phyloP scores from a whole-genome alignment of 2,888 invertebrate species.

The Dryadula phaetusa region DNA sequence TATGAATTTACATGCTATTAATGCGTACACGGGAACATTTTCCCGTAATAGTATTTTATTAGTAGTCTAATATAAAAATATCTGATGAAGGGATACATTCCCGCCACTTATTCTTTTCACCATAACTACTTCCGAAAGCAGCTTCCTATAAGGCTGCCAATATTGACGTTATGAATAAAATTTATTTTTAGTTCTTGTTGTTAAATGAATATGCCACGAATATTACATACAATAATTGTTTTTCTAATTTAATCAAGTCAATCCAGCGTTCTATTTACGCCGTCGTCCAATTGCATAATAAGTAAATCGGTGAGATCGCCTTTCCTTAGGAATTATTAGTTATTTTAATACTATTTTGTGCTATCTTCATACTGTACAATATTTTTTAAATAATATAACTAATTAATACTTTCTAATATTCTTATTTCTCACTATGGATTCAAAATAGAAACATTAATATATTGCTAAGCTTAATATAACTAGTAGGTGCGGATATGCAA shows the following conservation, averaged over 20 bases:
- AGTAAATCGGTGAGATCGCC: neutral
- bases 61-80: no score
- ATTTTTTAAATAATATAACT: no score
- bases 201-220: neutral
- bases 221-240: neutral
- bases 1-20: no score
- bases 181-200: neutral
- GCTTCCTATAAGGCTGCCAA: no score
- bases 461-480: neutral
- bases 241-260: constrained; percentile 1
- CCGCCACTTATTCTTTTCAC: no score
- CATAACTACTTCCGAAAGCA: no score
- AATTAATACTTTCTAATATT: no score
- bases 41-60: no score
- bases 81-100: no score
- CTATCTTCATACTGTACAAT: neutral
- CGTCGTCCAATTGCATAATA: constrained; percentile 8
- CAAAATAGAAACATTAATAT: neutral
- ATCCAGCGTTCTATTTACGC: constrained; percentile 5
- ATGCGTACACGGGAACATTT: no score
- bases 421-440: neutral
- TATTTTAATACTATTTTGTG: neutral
- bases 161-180: no score
- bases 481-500: neutral
- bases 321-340: neutral